A percentile compares a stretch with the other conserved stretches of the same genome.
These are phyloP conservation scores for Teleogryllus oceanicus DNA, from an alignment of 2,888 invertebrate species.

Conservation along the genomic window DNA sequence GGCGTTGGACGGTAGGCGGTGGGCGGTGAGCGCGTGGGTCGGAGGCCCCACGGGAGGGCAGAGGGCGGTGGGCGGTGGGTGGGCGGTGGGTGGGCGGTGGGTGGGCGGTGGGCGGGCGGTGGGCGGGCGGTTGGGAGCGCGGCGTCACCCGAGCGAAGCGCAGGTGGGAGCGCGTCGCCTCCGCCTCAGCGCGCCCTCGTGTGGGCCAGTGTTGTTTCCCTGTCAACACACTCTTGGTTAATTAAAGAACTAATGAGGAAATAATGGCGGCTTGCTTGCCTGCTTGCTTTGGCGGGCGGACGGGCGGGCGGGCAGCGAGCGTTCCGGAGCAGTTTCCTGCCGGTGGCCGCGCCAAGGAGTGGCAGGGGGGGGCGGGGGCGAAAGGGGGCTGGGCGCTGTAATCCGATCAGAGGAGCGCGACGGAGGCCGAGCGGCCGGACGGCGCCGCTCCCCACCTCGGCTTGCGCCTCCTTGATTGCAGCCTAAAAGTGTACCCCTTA, in stretches of 20 bases:
- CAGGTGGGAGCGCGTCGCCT: background rate
- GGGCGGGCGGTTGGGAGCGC: background rate
- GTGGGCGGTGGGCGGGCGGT: background rate
- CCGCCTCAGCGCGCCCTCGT: background rate
- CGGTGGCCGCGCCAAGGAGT: background rate
- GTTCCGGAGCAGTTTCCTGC: no score
- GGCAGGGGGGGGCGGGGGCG: background rate
- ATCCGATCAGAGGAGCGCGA: background rate
- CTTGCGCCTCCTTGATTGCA: background rate
- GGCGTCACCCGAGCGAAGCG: background rate
- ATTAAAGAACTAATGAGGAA: slow-evolving; percentile 27
- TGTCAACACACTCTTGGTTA: slow-evolving; percentile 23
- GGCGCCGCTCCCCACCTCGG: background rate
- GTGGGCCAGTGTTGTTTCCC: slow-evolving; percentile 21
- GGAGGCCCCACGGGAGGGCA: background rate
- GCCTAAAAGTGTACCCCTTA: background rate
- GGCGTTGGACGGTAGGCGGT: background rate
- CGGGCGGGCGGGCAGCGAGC: no score
- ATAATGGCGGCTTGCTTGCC: background rate
- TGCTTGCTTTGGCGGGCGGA: background rate
- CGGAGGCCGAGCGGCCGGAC: background rate
- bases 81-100: background rate
- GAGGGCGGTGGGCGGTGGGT: no score
- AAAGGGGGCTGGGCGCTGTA: background rate
- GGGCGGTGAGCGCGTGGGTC: background rate